phyloP scores from a whole-genome alignment of 2,888 invertebrate species.

The Nebria brevicollis region DNA sequence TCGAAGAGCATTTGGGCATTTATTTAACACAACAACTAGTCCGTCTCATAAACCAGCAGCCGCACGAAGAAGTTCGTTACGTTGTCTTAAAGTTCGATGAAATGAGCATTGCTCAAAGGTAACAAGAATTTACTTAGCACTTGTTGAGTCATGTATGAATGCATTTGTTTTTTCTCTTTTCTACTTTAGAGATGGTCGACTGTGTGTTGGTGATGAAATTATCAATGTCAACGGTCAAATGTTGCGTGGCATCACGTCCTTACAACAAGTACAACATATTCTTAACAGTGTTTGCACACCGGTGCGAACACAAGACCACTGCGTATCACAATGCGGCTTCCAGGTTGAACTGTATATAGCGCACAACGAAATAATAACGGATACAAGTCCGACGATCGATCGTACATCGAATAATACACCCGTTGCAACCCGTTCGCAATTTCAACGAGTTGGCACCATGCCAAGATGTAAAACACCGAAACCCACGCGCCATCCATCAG shows the following conservation, averaged over 20 bases:
- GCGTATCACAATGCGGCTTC: constrained; percentile 9
- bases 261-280: constrained; percentile 11
- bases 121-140: neutral
- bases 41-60: constrained; percentile 64
- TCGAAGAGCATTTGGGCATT: constrained; percentile 77
- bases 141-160: neutral
- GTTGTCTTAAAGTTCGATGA: constrained; percentile 72
- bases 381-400: neutral
- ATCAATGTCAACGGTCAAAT: constrained; percentile 17
- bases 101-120: constrained; percentile 11
- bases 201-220: constrained; percentile 15
- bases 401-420: constrained; percentile 1
- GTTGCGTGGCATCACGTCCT: neutral
- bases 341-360: constrained; percentile 16
- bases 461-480: neutral
- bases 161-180: neutral
- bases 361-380: constrained; percentile 5
- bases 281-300: constrained; percentile 19
- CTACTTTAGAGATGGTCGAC: constrained; percentile 10
- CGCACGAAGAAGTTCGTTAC: constrained; percentile 71
- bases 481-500: neutral
- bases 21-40: constrained; percentile 74
- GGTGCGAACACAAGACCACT: neutral
- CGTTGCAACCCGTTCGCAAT: neutral
- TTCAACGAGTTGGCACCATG: constrained; percentile 12